These are phyloP conservation scores for Anthonomus grandis DNA, from an alignment of 1,140 invertebrate genomes.

Conservation along the genomic window DNA sequence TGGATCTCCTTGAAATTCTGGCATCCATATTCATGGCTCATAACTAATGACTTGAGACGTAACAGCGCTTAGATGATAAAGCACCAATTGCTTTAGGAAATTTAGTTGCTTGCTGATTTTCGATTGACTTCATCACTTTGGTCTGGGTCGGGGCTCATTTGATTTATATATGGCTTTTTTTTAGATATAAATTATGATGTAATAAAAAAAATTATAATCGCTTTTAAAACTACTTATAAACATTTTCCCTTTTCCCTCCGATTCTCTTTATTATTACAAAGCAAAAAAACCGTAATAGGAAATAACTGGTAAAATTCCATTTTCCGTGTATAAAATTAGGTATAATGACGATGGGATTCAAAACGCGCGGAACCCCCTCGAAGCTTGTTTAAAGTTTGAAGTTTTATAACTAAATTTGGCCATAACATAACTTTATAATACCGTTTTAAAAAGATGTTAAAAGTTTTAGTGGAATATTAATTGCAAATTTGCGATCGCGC, in stretches of 20 bases:
- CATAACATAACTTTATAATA: constrained; percentile 19
- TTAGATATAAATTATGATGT: too few species aligned
- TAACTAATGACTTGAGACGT: constrained; percentile 29
- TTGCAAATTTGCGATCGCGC: constrained; percentile 16
- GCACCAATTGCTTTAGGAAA: constrained; percentile 25
- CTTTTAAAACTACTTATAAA: too few species aligned
- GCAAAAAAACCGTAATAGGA: constrained; percentile 13
- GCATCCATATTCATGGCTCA: constrained; percentile 27
- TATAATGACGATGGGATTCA: constrained; percentile 18
- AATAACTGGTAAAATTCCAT: constrained; percentile 24
- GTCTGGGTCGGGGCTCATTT: too few species aligned
- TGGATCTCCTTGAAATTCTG: constrained; percentile 20
- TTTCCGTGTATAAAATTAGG: constrained; percentile 22
- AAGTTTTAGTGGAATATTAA: constrained; percentile 15
- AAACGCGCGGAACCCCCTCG: constrained; percentile 11
- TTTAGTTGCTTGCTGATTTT: constrained; percentile 20
- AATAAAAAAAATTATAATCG: too few species aligned
- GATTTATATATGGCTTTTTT: too few species aligned
- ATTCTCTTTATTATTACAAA: too few species aligned
- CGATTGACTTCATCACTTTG: too few species aligned
- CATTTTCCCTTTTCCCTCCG: too few species aligned
- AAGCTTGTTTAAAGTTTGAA: constrained; percentile 23
- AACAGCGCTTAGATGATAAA: constrained; percentile 24
- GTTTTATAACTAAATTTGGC: constrained; percentile 24
- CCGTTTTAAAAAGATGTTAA: constrained; percentile 12